Percentiles rank a stretch among this genome's conserved stretches.
Evolutionary conservation across 2,888 invertebrate genomes (phyloP).

Genomic region (Baronia brevicornis): DNA sequence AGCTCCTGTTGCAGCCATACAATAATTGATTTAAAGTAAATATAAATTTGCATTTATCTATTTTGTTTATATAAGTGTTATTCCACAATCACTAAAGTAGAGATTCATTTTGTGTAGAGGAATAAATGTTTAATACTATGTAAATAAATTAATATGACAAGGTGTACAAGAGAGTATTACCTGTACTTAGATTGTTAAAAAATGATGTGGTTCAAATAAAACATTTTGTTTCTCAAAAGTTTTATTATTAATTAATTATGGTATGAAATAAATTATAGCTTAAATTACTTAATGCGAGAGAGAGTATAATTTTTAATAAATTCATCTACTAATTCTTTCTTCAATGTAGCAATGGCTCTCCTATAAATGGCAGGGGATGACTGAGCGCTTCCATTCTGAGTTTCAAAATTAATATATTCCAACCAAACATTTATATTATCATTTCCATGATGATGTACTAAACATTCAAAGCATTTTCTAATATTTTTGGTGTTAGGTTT

Average conservation of each 20-base stretch:
- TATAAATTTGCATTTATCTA: constrained; percentile 57
- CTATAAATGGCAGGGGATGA: constrained; percentile 74
- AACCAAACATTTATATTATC: constrained; percentile 82
- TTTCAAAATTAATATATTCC: constrained; percentile 82
- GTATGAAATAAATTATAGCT: constrained; percentile 18
- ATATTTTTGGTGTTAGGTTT: constrained; percentile 62
- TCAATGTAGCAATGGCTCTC: constrained; percentile 77
- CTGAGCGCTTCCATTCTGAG: constrained; percentile 74
- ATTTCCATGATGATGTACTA: constrained; percentile 80
- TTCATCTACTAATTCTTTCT: constrained; percentile 65
- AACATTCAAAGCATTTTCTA: constrained; percentile 77
- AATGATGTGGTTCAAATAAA: constrained; percentile 58
- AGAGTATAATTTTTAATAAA: constrained; percentile 73
- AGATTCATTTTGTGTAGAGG: constrained; percentile 39
- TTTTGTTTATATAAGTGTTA: constrained; percentile 70
- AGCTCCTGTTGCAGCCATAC: constrained; percentile 60
- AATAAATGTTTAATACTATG: constrained; percentile 53
- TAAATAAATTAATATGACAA: constrained; percentile 68
- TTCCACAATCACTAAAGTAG: constrained; percentile 69
- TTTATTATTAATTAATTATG: constrained; percentile 16
- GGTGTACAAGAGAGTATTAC: constrained; percentile 60
- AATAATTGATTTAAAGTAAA: constrained; percentile 40
- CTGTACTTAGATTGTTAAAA: constrained; percentile 66
- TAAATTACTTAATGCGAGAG: constrained; percentile 53
- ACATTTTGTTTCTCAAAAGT: constrained; percentile 47